These are phyloP conservation scores for Hypotaenidia philippensis DNA, from an alignment of 2,797 vertebrate genomes.

Conservation along the genomic window DNA sequence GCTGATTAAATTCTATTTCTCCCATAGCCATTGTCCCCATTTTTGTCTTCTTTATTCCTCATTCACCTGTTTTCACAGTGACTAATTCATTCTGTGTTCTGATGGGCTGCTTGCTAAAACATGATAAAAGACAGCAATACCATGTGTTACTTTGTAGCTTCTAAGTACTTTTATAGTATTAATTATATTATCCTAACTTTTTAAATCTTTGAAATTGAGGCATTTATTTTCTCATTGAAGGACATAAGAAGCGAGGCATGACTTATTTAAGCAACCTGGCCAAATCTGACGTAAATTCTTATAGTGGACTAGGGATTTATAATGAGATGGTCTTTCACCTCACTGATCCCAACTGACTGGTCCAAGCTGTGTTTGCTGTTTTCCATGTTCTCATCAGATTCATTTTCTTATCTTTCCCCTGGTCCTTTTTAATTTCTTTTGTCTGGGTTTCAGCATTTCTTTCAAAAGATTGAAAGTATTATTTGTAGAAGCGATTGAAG, in stretches of 20 bases:
- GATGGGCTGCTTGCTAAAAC: not conserved
- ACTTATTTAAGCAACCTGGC: conserved; percentile 5
- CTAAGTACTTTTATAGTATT: not conserved
- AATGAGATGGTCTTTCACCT: conserved; percentile 35
- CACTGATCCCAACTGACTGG: not conserved
- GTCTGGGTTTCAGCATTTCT: not conserved
- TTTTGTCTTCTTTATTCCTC: not conserved
- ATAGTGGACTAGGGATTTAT: not conserved
- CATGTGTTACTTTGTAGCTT: not conserved
- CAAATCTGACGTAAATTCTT: conserved; percentile 27
- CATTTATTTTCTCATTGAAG: conserved; percentile 30
- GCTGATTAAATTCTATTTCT: not conserved
- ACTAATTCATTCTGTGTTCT: not conserved
- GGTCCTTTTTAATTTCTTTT: conserved; percentile 5
- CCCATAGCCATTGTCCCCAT: not conserved
- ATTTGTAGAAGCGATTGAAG: conserved; percentile 8
- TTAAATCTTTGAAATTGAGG: not conserved
- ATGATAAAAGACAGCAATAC: not conserved
- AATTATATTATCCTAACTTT: conserved; percentile 6
- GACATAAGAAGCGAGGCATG: not conserved
- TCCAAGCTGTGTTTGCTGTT: not conserved
- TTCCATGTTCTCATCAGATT: conserved; percentile 22
- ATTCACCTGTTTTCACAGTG: not conserved
- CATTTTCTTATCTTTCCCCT: not conserved
- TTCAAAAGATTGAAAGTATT: not conserved